Conservation (phyloP, 2,113 vertebrate species). For the Promerops cafer region DNA sequence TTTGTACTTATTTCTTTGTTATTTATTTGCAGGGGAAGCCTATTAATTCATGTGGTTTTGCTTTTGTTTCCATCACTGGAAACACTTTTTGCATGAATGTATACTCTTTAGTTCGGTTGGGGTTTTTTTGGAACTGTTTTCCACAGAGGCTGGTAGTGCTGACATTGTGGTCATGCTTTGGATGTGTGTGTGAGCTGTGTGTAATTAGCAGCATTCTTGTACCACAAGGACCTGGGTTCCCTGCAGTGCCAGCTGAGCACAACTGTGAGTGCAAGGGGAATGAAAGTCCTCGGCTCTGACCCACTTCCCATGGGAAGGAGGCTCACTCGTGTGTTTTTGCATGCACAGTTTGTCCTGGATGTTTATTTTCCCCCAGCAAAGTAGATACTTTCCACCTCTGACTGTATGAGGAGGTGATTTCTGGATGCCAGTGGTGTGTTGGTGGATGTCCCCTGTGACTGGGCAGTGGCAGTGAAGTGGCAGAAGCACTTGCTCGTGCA, state of each 20-base stretch:
- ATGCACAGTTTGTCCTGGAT: background rate
- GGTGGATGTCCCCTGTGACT: background rate
- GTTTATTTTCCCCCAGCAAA: background rate
- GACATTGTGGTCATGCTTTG: background rate
- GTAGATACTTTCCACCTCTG: background rate
- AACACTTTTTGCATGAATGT: background rate
- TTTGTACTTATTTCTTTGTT: background rate
- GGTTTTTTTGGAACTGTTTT: background rate
- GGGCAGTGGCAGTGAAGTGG: background rate
- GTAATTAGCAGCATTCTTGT: background rate
- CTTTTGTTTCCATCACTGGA: background rate
- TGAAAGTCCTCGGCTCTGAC: background rate
- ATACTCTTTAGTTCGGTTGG: background rate
- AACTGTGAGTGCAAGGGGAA: background rate
- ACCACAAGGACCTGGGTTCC: background rate
- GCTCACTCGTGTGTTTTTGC: fast-evolving
- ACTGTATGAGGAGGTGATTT: background rate
- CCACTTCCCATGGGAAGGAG: background rate
- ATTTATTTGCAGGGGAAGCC: background rate
- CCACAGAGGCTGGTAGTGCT: background rate
- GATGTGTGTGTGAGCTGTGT: background rate
- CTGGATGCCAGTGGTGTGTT: background rate
- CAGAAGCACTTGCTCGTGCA: background rate
- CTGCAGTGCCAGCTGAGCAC: background rate
- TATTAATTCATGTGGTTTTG: background rate